Evolutionary conservation across 2,797 vertebrate species (phyloP).

Genomic region (Anabas testudineus): DNA sequence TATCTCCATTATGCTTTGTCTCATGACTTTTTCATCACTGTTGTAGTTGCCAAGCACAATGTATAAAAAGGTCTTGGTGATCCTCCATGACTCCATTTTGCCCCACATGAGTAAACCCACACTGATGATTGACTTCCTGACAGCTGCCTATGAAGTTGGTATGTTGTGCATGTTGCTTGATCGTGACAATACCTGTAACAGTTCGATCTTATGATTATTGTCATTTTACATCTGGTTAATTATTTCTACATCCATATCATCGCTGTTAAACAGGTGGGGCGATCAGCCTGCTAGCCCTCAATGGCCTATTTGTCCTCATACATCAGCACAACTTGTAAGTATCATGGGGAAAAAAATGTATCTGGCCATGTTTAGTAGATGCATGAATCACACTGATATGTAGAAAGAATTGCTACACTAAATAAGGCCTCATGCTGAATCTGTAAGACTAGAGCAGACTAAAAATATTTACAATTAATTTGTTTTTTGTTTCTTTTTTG

Average conservation of each 20-base stretch:
- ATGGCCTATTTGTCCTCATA: conserved; percentile 95
- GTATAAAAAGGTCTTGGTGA: conserved; percentile 94
- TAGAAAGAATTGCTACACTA: background rate
- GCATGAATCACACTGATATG: background rate
- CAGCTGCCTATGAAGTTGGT: conserved; percentile 93
- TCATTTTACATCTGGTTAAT: background rate
- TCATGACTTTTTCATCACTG: conserved; percentile 6
- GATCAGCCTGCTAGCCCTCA: conserved; percentile 94
- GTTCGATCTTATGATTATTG: background rate
- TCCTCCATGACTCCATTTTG: conserved; percentile 92
- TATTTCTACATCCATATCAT: too few relatives aligned
- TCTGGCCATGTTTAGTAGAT: background rate
- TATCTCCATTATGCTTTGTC: background rate
- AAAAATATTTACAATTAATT: background rate
- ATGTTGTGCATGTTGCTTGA: conserved; percentile 50
- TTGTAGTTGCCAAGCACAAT: conserved; percentile 89
- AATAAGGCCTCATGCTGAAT: background rate
- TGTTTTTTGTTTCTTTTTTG: conserved; percentile 1
- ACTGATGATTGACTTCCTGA: conserved; percentile 96
- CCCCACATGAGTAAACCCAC: conserved; percentile 94
- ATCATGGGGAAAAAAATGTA: background rate
- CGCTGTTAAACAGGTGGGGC: conserved; percentile 88
- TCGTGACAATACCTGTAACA: background rate
- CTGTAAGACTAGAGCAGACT: background rate
- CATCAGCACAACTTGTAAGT: conserved; percentile 98